Base-by-base conservation (phyloP, 1,140 invertebrate genomes). In the Camponotus pennsylvanicus region DNA sequence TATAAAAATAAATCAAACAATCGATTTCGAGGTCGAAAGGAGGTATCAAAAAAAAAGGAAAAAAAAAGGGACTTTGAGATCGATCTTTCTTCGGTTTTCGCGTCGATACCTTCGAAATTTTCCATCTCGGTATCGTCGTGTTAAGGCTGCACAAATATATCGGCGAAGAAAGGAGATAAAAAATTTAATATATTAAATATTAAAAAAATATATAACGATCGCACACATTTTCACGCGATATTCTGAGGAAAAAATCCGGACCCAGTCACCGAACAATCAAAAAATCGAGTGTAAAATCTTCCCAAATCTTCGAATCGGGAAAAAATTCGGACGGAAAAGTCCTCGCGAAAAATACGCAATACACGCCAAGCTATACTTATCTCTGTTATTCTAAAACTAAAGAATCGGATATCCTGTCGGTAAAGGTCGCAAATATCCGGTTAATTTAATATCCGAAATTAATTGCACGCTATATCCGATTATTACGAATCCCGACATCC, bases 371-470 rank as follows among this genome's bases (percentile, higher is more conserved):
- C 37, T 34, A 34, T 59, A 75, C 21, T 27, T 57, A 40, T 27
- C 34, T 57, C 52, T 13, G 2, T 18, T 18, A 13, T 75, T 34
- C 52, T 11, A 37, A 37, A 75, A 21, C 21, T 21, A 21, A 21
- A 57, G 57, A 27, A 75, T 73, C n/a, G n/a, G 6, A 15, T 37
- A 21, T 59, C 34, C 52, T 57, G n/a, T 52, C 71, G 11, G 27
- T 40, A 57, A 75, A 37, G 37, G 52, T 49, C 55, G 34, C 37
- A 76, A 76, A 76, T 76, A 76, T 8, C 15, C 21, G 55, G 15
- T 27, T 76, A 61, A 63, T 63, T 63, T 40, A 18, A 77, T 77
- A 76, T 77, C 75, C 21, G 37, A 63, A 63, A 77, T 15, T 77
- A 77, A 77, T 76, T 61, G 18, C 42, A 32, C 27, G 27, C 27